These are phyloP conservation scores for Orestias chungarensis DNA, from an alignment of 2,797 vertebrate species.

Conservation along the genomic window DNA sequence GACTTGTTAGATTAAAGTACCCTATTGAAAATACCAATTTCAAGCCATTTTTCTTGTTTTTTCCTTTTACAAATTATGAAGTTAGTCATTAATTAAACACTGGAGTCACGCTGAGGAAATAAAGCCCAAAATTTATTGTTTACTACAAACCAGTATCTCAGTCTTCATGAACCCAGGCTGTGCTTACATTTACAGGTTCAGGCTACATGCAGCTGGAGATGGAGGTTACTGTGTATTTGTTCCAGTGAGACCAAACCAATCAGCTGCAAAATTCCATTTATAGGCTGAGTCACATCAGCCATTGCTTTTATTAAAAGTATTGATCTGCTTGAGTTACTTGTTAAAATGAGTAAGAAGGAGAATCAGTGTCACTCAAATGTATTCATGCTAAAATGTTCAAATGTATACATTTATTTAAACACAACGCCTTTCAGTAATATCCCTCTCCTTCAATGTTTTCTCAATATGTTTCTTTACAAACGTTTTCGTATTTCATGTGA, in stretches of 20 bases:
- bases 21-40: too few relatives aligned
- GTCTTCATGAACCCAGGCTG: too few relatives aligned
- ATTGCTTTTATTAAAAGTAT: constrained; percentile 15
- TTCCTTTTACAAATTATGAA: background rate
- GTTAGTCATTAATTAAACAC: background rate
- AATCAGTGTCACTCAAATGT: background rate
- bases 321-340: constrained; percentile 6
- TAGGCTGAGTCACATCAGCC: constrained; percentile 5
- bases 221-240: background rate
- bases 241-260: constrained; percentile 2
- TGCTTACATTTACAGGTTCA: background rate
- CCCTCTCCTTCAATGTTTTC: background rate
- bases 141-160: background rate
- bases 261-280: constrained; percentile 11
- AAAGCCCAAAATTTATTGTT: too few relatives aligned
- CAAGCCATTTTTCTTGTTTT: background rate
- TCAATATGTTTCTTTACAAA: background rate
- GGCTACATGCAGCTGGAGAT: background rate
- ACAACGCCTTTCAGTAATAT: too few relatives aligned
- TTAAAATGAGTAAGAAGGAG: constrained; percentile 7
- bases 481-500: background rate
- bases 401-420: background rate
- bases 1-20: too few relatives aligned
- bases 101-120: background rate
- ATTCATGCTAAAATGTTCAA: background rate